Conservation (phyloP, 1,140 invertebrate species). For the Scaptomyza hsui region DNA sequence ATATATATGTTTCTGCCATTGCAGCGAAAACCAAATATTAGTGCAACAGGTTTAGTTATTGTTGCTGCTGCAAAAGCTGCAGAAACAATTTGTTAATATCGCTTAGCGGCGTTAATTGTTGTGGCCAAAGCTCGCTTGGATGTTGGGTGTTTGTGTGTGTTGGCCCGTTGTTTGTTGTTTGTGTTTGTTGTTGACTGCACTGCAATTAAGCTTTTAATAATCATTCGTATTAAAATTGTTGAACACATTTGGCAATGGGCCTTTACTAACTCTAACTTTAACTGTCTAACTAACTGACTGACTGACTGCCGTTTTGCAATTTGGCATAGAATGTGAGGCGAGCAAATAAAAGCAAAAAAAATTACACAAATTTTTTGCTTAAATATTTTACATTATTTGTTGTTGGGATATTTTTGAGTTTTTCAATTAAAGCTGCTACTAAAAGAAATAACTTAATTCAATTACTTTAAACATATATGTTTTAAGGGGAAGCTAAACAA, state of each 20-base stretch:
- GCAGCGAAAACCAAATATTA: slow-evolving; percentile 21
- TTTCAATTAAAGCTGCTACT: background rate
- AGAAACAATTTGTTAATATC: slow-evolving; percentile 67
- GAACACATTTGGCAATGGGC: slow-evolving; percentile 65
- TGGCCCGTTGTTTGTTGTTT: slow-evolving; percentile 15
- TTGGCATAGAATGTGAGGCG: slow-evolving; percentile 60
- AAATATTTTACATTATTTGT: slow-evolving; percentile 19
- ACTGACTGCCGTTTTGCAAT: slow-evolving; percentile 53
- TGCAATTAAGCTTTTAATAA: slow-evolving; percentile 75
- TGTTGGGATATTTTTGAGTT: background rate
- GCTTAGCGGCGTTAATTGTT: slow-evolving; percentile 66
- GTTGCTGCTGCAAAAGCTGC: slow-evolving; percentile 27
- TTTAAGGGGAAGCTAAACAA: background rate
- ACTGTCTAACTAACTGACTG: too few species aligned
- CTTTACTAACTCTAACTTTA: background rate
- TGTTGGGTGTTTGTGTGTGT: background rate
- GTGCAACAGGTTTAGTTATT: slow-evolving; percentile 64
- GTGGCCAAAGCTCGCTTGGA: slow-evolving; percentile 58
- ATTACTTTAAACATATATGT: background rate
- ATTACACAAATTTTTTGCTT: slow-evolving; percentile 13
- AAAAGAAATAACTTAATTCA: background rate
- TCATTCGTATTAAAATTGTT: slow-evolving; percentile 66
- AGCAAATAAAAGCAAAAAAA: background rate
- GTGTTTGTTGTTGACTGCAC: slow-evolving; percentile 24
- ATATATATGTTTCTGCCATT: background rate